Base-by-base conservation (phyloP, 2,888 invertebrate species). In the Diarsia brunnea region DNA sequence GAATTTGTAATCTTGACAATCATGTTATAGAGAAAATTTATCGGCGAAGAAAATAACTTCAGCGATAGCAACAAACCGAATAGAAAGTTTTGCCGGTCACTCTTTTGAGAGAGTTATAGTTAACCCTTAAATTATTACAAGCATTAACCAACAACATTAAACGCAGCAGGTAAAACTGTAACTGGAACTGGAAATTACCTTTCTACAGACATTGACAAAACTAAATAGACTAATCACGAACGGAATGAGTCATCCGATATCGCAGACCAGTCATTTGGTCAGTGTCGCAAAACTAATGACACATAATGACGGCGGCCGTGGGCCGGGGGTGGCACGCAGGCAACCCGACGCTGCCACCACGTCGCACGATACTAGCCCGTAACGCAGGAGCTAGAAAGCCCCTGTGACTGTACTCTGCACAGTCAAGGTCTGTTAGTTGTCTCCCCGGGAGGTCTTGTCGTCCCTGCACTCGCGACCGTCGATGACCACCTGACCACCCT, bases 241-340 rank as follows among this genome's bases (percentile, higher is more conserved):
- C 91, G 88, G 93, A 95, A 95, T 95, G 96, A 95, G 95, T 96
- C 96, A 96, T 95, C 92, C 93, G 96, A 96, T 96, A 95, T 95
- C 90, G 91, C 94, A 93, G 95, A 92, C 95, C 93, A 95, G 96
- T 96, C 95, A 95, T 96, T 96, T 95, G 96, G 96, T 96, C 95
- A 96, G 95, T 95, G 96, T 96, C 96, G 96, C 96, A 95, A 96
- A 96, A 96, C 96, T 96, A 96, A 96, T 96, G 96, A 95, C 95
- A 96, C 95, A 95, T 96, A 96, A 96, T 96, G 96, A 95, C 94
- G 93, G 93, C 90, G 92, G 91, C 89, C 92, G 91, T 90, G 92
- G 92, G 93, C 90, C 91, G 91, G 93, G 92, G 95, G 94, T 92
- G 90, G 91, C 88, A 83, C 85, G 83, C 81, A 69, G 80, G 90